A percentile compares a stretch with the other conserved stretches of the same genome.
Evolutionary conservation across 2,113 vertebrate genomes (phyloP).

Genomic region (Cromileptes altivelis): DNA sequence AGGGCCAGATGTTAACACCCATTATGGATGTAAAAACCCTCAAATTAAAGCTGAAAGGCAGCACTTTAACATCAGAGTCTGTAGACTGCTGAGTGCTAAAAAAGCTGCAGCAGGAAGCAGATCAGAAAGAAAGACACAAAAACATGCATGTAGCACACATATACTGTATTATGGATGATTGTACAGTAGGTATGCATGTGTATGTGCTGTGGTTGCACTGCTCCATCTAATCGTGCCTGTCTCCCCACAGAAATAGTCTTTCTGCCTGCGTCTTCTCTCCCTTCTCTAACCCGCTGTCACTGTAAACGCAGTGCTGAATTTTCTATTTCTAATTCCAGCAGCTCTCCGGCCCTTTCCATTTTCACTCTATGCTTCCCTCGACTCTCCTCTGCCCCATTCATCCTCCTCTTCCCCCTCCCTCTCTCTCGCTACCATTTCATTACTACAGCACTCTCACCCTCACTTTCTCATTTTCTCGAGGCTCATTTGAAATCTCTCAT

Average conservation of each 20-base stretch:
- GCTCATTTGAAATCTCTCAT: slow-evolving; percentile 69
- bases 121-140: slow-evolving; percentile 4
- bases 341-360: slow-evolving; percentile 40
- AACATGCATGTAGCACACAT: slow-evolving; percentile 2
- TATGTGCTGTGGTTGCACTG: slow-evolving; percentile 4
- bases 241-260: slow-evolving; percentile 3
- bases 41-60: slow-evolving; percentile 12
- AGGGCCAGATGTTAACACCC: slow-evolving; percentile 17
- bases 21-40: slow-evolving; percentile 24
- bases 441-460: slow-evolving; percentile 25
- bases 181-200: neutral
- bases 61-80: slow-evolving; percentile 27
- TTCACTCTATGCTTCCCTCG: slow-evolving; percentile 26
- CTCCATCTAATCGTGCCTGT: neutral
- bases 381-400: slow-evolving; percentile 44
- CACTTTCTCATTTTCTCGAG: slow-evolving; percentile 38
- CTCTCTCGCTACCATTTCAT: slow-evolving; percentile 39
- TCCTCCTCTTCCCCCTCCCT: slow-evolving; percentile 2
- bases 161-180: slow-evolving; percentile 27
- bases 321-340: slow-evolving; percentile 57
- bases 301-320: slow-evolving; percentile 21
- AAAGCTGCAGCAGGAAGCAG: slow-evolving; percentile 23
- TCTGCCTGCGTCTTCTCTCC: neutral
- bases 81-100: neutral
- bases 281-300: slow-evolving; percentile 11